Conservation (phyloP, 2,888 invertebrate species). For the Cosmopolites sordidus region DNA sequence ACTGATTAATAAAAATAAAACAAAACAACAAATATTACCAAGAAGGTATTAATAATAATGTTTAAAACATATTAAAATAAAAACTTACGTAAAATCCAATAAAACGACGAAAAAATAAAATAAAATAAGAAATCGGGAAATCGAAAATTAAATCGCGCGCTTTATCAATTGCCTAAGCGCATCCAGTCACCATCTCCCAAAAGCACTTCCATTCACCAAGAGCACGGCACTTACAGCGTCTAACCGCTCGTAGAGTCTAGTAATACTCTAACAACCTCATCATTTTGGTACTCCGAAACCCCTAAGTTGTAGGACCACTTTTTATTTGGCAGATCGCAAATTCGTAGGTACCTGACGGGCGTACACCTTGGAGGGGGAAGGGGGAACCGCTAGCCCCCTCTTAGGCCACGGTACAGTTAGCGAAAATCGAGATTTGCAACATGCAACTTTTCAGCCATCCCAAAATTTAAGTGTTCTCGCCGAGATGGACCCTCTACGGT, state of each 20-base stretch:
- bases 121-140: not conserved
- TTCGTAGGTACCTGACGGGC: slow-evolving; percentile 55
- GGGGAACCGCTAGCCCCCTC: slow-evolving; percentile 29
- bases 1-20: too few species aligned
- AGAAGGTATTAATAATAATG: not conserved
- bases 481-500: slow-evolving; percentile 20
- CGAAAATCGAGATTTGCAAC: slow-evolving; percentile 48
- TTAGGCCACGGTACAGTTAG: slow-evolving; percentile 45
- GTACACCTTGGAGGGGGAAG: slow-evolving; percentile 36
- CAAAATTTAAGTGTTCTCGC: slow-evolving; percentile 27
- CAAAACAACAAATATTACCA: too few species aligned
- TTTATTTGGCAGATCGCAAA: slow-evolving; percentile 58
- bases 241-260: slow-evolving; percentile 48
- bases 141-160: not conserved
- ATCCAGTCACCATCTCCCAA: not conserved
- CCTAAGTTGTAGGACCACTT: slow-evolving; percentile 61
- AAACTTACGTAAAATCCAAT: not conserved
- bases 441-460: slow-evolving; percentile 34
- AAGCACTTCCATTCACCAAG: slow-evolving; percentile 1
- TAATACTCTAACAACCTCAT: slow-evolving; percentile 49
- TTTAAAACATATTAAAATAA: not conserved
- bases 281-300: slow-evolving; percentile 43
- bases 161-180: not conserved
- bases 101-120: not conserved
- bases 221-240: slow-evolving; percentile 30